phyloP scores from a whole-genome alignment of 1,140 invertebrate species.

The Drosophila erecta region DNA sequence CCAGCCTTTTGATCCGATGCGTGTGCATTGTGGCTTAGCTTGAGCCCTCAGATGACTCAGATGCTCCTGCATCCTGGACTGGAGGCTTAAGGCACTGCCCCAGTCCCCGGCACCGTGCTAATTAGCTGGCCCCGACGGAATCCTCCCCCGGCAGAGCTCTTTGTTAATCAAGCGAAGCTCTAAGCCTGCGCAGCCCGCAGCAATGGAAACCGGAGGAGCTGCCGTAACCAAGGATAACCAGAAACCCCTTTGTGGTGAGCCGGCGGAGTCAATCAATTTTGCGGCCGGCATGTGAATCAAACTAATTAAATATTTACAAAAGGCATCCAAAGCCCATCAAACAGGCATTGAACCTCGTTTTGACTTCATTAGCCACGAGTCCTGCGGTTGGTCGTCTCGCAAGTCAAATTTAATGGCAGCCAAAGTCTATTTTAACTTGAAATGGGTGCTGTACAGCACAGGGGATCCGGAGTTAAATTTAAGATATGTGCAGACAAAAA shows the following conservation, averaged over 20 bases:
- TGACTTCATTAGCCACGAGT: constrained; percentile 51
- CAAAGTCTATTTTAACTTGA: constrained; percentile 13
- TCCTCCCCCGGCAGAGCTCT: neutral
- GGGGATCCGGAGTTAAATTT: neutral
- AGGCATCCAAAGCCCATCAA: constrained; percentile 29
- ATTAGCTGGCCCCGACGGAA: constrained; percentile 25
- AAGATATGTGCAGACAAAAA: too few relatives aligned
- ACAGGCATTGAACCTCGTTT: constrained; percentile 26
- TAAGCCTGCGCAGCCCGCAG: constrained; percentile 1
- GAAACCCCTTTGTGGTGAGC: constrained; percentile 10
- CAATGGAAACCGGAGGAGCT: constrained; percentile 1
- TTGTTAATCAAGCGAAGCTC: constrained; percentile 40
- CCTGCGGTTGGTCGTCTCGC: constrained; percentile 15
- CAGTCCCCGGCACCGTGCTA: constrained; percentile 27
- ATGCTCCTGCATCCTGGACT: constrained; percentile 22
- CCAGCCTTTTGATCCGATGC: constrained; percentile 16
- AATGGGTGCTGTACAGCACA: too few relatives aligned
- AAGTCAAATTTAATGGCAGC: constrained; percentile 29
- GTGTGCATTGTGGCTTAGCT: constrained; percentile 13
- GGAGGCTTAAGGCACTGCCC: constrained; percentile 14
- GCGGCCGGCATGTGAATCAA: constrained; percentile 60
- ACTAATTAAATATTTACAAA: constrained; percentile 79
- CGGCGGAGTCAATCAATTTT: constrained; percentile 51
- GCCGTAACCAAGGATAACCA: constrained; percentile 1
- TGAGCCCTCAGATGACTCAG: constrained; percentile 10